phyloP scores from a whole-genome alignment of 2,113 vertebrate species.

The Paralichthys olivaceus region DNA sequence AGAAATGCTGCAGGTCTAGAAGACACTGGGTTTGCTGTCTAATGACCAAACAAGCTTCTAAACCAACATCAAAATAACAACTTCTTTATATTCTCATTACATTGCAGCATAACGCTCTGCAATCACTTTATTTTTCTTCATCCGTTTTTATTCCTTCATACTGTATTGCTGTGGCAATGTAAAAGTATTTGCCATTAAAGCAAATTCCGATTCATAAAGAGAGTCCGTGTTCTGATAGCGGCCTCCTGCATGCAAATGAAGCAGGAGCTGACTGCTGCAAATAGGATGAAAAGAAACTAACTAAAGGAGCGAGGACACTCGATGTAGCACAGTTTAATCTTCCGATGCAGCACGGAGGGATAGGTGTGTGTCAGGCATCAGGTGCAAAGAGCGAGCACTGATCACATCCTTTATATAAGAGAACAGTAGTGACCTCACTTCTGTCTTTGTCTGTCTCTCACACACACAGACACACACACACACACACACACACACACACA shows the following conservation, averaged over 20 bases:
- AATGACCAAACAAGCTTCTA: neutral
- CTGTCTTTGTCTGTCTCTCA: slow-evolving; percentile 1
- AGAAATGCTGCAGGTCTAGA: neutral
- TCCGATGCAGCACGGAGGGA: neutral
- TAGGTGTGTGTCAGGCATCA: slow-evolving; percentile 25
- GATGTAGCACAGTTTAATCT: neutral
- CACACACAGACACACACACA: slow-evolving; percentile 12
- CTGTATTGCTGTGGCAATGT: neutral
- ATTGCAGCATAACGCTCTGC: neutral
- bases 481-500: slow-evolving; percentile 9
- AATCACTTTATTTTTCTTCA: neutral
- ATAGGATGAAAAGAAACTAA: slow-evolving; percentile 2
- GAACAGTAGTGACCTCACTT: slow-evolving; percentile 23
- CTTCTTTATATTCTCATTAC: neutral
- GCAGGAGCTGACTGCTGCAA: slow-evolving; percentile 29
- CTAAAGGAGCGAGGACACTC: neutral
- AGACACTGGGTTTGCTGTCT: slow-evolving; percentile 4
- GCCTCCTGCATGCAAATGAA: slow-evolving; percentile 32
- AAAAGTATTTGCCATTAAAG: neutral
- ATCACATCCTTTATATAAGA: slow-evolving; percentile 45
- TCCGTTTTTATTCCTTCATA: neutral
- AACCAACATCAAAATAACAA: neutral
- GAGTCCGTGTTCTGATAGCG: neutral
- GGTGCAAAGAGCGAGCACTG: slow-evolving; percentile 23
- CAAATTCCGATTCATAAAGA: slow-evolving; percentile 1